phyloP scores from a whole-genome alignment of 2,113 vertebrate species.

The Embiotoca jacksoni region DNA sequence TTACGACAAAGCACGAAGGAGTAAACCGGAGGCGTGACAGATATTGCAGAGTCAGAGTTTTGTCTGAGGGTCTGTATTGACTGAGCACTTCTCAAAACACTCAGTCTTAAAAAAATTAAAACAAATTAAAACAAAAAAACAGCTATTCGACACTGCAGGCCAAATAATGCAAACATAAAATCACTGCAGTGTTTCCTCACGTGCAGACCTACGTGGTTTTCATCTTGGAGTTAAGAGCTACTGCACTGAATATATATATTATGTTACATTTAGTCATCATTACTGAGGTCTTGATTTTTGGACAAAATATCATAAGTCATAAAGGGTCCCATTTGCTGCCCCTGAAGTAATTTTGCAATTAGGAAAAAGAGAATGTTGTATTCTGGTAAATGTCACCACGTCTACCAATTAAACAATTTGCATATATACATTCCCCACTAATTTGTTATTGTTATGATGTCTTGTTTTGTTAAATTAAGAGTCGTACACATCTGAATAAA shows the following conservation, averaged over 20 bases:
- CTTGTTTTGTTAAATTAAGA: too few relatives aligned
- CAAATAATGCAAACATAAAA: constrained; percentile 11
- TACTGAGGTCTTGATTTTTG: neutral
- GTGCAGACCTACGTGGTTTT: neutral
- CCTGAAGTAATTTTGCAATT: neutral
- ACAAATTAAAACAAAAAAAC: constrained; percentile 9
- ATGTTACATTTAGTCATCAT: neutral
- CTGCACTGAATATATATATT: neutral
- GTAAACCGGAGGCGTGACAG: constrained; percentile 28
- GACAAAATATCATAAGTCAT: neutral
- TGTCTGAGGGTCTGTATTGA: constrained; percentile 39
- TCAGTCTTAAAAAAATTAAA: constrained; percentile 5
- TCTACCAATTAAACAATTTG: neutral
- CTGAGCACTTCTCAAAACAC: constrained; percentile 13
- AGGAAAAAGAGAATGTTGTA: neutral
- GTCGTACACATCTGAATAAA: too few relatives aligned
- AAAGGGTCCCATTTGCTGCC: neutral
- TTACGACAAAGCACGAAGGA: constrained; percentile 29
- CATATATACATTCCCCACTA: neutral
- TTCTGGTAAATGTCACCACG: neutral
- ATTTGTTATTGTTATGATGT: too few relatives aligned
- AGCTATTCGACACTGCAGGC: constrained; percentile 13
- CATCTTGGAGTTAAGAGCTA: neutral
- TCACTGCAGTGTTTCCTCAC: neutral
- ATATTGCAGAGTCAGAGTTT: constrained; percentile 50